These are phyloP conservation scores for Lamellibrachia satsuma DNA, from an alignment of 2,888 invertebrate species.

Conservation along the genomic window DNA sequence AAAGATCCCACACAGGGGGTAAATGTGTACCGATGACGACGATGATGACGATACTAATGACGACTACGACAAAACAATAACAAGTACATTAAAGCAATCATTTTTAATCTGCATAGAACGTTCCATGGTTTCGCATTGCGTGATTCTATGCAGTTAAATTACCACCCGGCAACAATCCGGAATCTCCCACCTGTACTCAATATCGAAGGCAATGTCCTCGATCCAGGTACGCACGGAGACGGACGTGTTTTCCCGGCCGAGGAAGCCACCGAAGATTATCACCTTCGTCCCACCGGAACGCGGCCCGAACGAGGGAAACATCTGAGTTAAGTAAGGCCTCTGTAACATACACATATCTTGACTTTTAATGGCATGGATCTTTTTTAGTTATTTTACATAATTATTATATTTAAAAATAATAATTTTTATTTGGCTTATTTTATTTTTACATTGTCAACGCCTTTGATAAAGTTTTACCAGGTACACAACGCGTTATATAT, in stretches of 20 bases:
- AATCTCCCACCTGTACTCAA: not conserved
- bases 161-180: not conserved
- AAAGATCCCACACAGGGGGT: too few relatives aligned
- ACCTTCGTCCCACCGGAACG: constrained; percentile 38
- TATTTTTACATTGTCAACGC: too few relatives aligned
- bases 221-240: not conserved
- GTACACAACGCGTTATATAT: too few relatives aligned
- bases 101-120: not conserved
- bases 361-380: not conserved
- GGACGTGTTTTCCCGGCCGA: constrained; percentile 20
- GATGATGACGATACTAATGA: not conserved
- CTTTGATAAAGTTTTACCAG: too few relatives aligned
- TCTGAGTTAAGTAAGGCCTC: constrained; percentile 33
- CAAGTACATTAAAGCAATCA: not conserved
- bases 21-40: too few relatives aligned
- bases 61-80: not conserved
- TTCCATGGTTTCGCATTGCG: not conserved
- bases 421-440: too few relatives aligned
- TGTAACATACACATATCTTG: not conserved
- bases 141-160: not conserved
- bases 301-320: constrained; percentile 37
- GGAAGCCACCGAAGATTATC: constrained; percentile 32
- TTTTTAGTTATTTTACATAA: too few relatives aligned
- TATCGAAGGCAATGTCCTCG: not conserved
- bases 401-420: too few relatives aligned